Evolutionary conservation across 35 echinoderm and acorn worm genomes (phyloP).

Genomic region (Strongylocentrotus purpuratus): DNA sequence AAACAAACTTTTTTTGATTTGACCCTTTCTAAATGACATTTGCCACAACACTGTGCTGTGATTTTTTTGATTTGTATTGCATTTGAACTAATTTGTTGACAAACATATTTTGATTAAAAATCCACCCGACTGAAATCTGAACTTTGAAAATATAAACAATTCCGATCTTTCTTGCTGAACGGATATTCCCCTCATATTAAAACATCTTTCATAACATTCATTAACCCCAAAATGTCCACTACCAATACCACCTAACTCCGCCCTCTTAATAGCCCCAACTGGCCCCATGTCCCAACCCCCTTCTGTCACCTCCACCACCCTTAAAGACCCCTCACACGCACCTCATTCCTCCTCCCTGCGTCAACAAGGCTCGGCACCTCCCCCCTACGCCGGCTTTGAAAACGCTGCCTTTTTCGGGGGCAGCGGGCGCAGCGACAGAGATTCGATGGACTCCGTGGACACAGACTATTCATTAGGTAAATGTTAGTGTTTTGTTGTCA

Average conservation of each 20-base stretch:
- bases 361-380: not conserved
- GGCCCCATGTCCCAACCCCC: constrained; percentile 7
- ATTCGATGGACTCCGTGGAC: constrained; percentile 21
- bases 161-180: not conserved
- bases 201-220: not conserved
- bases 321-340: not conserved
- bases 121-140: not conserved
- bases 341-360: constrained; percentile 1
- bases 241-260: not conserved
- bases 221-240: not conserved
- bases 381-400: not conserved
- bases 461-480: constrained; percentile 3
- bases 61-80: not conserved
- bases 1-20: not conserved
- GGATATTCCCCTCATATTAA: not conserved
- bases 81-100: not conserved
- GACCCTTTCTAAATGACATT: not conserved
- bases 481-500: not conserved
- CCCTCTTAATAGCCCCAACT: not conserved
- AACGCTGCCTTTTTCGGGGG: constrained; percentile 16
- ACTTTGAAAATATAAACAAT: not conserved
- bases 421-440: constrained; percentile 14
- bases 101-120: not conserved
- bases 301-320: not conserved
- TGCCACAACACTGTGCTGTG: not conserved